Conservation (phyloP, 2,888 invertebrate genomes). For the Yponomeuta plumbellus region DNA sequence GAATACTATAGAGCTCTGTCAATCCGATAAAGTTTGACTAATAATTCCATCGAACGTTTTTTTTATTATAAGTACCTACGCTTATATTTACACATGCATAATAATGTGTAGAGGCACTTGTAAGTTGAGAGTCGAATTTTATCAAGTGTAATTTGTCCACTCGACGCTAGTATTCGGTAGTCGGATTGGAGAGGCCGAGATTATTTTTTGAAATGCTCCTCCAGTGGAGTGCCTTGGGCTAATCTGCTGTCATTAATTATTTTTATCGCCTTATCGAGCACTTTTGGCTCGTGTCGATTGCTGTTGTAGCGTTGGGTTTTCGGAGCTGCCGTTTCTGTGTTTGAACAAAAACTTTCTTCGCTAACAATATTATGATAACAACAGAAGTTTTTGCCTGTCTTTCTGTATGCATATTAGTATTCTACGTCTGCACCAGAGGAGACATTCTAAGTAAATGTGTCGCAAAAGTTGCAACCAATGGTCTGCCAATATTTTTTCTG, state of each 20-base stretch:
- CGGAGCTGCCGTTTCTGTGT: slow-evolving; percentile 1
- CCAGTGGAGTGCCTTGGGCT: slow-evolving; percentile 68
- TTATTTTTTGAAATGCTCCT: slow-evolving; percentile 74
- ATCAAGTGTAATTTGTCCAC: slow-evolving; percentile 55
- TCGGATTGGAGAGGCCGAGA: slow-evolving; percentile 64
- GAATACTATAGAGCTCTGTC: background rate
- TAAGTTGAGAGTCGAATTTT: slow-evolving; percentile 16
- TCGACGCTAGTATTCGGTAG: slow-evolving; percentile 67
- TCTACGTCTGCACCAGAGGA: too few relatives aligned
- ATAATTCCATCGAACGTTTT: background rate
- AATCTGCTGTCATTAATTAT: slow-evolving; percentile 75
- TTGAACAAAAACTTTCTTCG: too few relatives aligned
- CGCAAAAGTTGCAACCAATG: too few relatives aligned
- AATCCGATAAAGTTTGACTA: background rate
- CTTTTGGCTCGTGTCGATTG: slow-evolving; percentile 59
- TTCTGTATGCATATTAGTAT: background rate
- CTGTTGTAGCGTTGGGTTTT: slow-evolving; percentile 36
- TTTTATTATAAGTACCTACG: background rate
- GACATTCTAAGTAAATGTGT: too few relatives aligned
- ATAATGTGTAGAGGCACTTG: slow-evolving; percentile 11
- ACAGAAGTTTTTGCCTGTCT: background rate
- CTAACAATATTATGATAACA: too few relatives aligned
- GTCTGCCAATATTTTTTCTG: too few relatives aligned
- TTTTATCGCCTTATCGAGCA: slow-evolving; percentile 72
- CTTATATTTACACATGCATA: slow-evolving; percentile 11